Evolutionary conservation across 2,888 invertebrate species (phyloP).

Genomic region (Taenaris catops): DNA sequence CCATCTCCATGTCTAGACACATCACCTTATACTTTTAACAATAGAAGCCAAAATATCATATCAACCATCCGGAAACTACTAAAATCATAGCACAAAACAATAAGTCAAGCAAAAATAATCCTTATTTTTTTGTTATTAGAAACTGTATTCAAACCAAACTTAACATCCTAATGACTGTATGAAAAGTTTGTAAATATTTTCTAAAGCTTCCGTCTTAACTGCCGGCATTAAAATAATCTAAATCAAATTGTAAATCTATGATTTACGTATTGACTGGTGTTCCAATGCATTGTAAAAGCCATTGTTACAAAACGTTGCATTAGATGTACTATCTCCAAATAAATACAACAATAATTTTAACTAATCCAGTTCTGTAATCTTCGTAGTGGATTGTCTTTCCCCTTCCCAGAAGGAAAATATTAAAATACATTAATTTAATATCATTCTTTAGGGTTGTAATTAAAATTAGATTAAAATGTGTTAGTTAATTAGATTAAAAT

Average conservation of each 20-base stretch:
- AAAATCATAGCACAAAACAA: conserved; percentile 4
- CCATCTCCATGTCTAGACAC: conserved; percentile 2
- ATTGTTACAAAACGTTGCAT: conserved; percentile 6
- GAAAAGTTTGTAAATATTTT: conserved; percentile 17
- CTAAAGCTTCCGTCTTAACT: conserved; percentile 16
- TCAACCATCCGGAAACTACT: conserved; percentile 3
- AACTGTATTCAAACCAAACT: conserved; percentile 8
- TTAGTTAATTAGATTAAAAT: no score
- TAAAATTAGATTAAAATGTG: no score
- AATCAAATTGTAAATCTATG: conserved; percentile 13
- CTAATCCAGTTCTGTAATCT: no score
- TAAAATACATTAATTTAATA: no score
- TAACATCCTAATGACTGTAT: neutral
- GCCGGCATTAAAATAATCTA: conserved; percentile 15
- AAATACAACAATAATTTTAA: no score
- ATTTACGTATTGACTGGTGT: conserved; percentile 7
- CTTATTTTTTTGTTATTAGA: conserved; percentile 13
- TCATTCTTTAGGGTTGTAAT: no score
- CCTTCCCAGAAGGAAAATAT: no score
- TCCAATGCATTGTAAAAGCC: conserved; percentile 2
- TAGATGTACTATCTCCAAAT: no score
- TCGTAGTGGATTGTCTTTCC: no score
- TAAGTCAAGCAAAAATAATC: conserved; percentile 16
- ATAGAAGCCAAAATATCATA: conserved; percentile 12
- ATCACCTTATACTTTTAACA: conserved; percentile 9